Evolutionary conservation across 2,797 vertebrate species (phyloP), one percentile per base, ranked within the genome.

Genomic region (Neomorphus geoffroyi): DNA sequence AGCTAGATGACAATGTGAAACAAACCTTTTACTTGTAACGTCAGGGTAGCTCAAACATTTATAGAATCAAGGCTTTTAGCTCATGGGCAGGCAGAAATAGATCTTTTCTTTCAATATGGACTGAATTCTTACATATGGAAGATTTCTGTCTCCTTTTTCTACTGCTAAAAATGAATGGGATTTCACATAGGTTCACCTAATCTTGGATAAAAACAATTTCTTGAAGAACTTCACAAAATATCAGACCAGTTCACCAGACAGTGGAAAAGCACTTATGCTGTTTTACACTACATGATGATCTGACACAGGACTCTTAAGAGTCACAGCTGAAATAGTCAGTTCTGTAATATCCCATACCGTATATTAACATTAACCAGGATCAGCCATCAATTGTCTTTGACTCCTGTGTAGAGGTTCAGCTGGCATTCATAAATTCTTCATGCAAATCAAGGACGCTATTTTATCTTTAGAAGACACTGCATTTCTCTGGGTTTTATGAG

Each of bases 401-500:
- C 77, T 91, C 48, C 83, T 48, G 45, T 81, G 48, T 81, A 86
- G 80, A 90, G 81, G 65, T 96, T 95, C 88, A 60, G 85, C 50
- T 86, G 94, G 50, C 92, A 96, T 92, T 95, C 95, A 96, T 60
- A 83, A 96, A 96, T 92, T 85, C 90, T 96, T 94, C 93, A 96
- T 39, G 95, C 86, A 96, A 96, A 97, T 98, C 94, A 95, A 97
- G 93, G 90, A 64, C 69, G 92, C 57, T 60, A 86, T 95, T 95
- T 97, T 96, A 95, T 97, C 97, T 97, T 95, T 92, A 96, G 91
- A 93, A 90, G 93, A 83, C 92, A 95, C 95, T 54, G 73, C 92
- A 92, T 79, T 82, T 96, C 70, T 95, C 83, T 88, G 84, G 73
- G 95, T 94, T 97, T 94, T 75, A 93, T 72, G 84, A 89, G 56